Evolutionary conservation across 2,113 vertebrate genomes (phyloP).

Genomic region (Laterallus jamaicensis): DNA sequence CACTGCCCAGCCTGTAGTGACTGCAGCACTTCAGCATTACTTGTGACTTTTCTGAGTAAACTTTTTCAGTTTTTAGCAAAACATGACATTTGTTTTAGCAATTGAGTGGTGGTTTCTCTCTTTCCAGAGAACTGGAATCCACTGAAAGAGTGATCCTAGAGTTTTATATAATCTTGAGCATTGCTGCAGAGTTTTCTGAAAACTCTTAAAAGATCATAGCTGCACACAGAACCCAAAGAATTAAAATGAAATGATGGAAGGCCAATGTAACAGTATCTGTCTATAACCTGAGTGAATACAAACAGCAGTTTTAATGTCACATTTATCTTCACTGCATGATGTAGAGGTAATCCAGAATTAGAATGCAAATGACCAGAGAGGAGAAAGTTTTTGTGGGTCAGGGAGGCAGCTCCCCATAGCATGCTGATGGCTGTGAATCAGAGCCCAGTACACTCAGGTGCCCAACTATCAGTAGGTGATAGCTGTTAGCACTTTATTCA

Average conservation of each 20-base stretch:
- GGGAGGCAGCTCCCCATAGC: neutral
- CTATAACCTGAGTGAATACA: neutral
- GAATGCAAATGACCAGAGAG: neutral
- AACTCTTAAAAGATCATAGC: neutral
- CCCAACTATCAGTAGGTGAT: neutral
- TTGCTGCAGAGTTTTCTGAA: neutral
- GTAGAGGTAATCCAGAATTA: neutral
- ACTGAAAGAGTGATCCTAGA: neutral
- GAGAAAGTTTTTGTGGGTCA: neutral
- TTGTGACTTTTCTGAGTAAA: constrained; percentile 1
- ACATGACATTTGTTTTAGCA: neutral
- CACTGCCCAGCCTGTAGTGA: neutral
- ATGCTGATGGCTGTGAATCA: fast-evolving
- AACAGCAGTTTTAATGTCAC: neutral
- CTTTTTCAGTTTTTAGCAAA: neutral
- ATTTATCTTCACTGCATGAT: neutral
- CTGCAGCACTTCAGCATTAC: neutral
- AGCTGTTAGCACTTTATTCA: neutral
- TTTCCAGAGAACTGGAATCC: neutral
- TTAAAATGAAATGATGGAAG: neutral
- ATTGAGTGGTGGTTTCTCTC: neutral
- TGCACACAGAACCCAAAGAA: neutral
- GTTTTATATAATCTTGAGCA: neutral
- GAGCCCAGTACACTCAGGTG: fast-evolving
- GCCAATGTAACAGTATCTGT: neutral